Evolutionary conservation across 2,113 vertebrate species (phyloP).

Genomic region (Cyprinodon variegatus): DNA sequence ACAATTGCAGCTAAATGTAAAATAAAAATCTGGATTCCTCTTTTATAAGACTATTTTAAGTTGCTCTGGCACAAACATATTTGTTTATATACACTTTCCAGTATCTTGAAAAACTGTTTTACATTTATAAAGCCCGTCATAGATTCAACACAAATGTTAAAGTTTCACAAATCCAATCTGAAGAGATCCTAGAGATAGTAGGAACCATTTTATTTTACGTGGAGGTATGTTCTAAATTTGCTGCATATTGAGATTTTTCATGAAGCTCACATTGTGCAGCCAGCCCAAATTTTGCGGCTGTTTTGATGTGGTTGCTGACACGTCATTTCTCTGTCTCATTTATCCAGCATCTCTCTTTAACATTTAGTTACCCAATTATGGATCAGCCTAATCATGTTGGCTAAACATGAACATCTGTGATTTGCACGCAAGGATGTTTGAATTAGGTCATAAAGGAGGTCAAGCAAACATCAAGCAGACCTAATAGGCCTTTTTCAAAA

Average conservation of each 20-base stretch:
- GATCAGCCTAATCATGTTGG: conserved; percentile 9
- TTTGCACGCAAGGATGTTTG: background rate
- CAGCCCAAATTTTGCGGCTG: conserved; percentile 17
- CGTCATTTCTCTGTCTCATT: conserved; percentile 33
- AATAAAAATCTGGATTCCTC: too few relatives aligned
- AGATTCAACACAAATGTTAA: background rate
- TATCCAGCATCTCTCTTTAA: conserved; percentile 7
- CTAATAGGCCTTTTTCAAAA: background rate
- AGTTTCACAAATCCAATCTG: background rate
- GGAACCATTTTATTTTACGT: background rate
- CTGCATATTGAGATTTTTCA: conserved; percentile 39
- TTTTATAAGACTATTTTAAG: background rate
- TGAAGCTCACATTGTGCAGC: conserved; percentile 16
- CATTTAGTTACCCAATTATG: background rate
- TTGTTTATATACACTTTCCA: background rate
- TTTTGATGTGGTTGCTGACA: conserved; percentile 42
- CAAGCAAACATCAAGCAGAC: background rate
- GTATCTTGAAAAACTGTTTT: background rate
- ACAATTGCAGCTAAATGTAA: too few relatives aligned
- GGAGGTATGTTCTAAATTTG: conserved; percentile 6
- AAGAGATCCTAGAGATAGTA: background rate
- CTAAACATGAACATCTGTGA: background rate
- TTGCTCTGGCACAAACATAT: background rate
- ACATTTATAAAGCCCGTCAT: background rate
- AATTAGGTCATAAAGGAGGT: background rate